phyloP scores from a whole-genome alignment of 2,113 vertebrate genomes.

The Hylia prasina region DNA sequence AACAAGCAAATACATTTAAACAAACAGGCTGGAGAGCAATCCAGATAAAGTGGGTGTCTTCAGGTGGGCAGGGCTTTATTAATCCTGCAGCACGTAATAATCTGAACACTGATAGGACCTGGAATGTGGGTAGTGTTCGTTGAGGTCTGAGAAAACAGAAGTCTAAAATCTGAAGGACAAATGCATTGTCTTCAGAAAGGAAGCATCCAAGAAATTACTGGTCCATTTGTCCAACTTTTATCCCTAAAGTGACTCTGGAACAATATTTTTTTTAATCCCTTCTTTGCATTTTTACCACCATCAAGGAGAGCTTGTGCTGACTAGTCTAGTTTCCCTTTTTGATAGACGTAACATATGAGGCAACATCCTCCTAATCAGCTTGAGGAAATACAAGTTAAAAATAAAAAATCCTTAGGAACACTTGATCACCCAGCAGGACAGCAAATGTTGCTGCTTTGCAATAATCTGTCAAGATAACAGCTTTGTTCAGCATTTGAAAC shows the following conservation, averaged over 20 bases:
- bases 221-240: background rate
- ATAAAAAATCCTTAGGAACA: background rate
- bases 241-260: background rate
- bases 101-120: background rate
- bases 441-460: background rate
- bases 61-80: background rate
- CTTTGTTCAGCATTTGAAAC: background rate
- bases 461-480: background rate
- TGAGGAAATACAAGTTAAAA: background rate
- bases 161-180: background rate
- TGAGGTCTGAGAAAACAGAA: background rate
- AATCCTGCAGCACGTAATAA: accelerated
- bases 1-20: background rate
- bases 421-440: background rate
- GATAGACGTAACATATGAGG: background rate
- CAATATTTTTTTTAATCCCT: background rate
- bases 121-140: background rate
- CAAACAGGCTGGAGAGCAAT: background rate
- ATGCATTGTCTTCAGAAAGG: background rate
- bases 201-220: background rate
- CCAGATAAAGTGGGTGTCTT: background rate
- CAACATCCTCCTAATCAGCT: background rate
- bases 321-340: background rate
- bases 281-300: background rate
- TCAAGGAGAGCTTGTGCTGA: background rate